These are phyloP conservation scores for Pelobates cultripes DNA, from an alignment of 2,797 vertebrate genomes.

Conservation along the genomic window DNA sequence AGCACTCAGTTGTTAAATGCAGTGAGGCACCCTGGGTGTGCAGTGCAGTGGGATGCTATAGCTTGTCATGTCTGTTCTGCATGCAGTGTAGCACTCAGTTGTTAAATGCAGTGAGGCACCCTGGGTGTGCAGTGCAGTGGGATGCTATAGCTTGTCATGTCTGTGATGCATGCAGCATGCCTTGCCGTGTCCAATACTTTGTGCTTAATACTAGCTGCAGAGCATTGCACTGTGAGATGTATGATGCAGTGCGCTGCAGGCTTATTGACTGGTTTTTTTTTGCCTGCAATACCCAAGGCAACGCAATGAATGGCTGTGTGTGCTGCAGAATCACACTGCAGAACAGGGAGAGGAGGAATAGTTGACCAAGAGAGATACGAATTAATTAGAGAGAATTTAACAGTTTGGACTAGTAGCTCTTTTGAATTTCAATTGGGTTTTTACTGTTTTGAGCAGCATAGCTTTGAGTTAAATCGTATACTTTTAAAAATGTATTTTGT, in stretches of 20 bases:
- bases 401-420: neutral
- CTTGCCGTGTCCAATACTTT: neutral
- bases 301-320: conserved; percentile 30
- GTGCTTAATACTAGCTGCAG: conserved; percentile 2
- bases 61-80: no score
- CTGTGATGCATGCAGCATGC: neutral
- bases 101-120: no score
- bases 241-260: conserved; percentile 40
- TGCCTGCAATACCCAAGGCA: conserved; percentile 39
- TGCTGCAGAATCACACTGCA: conserved; percentile 45
- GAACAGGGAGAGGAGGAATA: conserved; percentile 8
- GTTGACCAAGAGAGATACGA: neutral
- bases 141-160: no score
- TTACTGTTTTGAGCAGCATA: neutral
- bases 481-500: neutral
- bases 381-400: neutral
- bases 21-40: neutral
- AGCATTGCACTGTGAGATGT: conserved; percentile 31
- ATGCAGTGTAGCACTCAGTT: no score
- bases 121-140: no score
- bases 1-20: conserved; percentile 7
- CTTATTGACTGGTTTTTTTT: conserved; percentile 34
- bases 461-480: neutral
- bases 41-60: no score
- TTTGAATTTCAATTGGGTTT: neutral